These are phyloP conservation scores for Microplitis manilae DNA, from an alignment of 2,888 invertebrate genomes.

Conservation along the genomic window DNA sequence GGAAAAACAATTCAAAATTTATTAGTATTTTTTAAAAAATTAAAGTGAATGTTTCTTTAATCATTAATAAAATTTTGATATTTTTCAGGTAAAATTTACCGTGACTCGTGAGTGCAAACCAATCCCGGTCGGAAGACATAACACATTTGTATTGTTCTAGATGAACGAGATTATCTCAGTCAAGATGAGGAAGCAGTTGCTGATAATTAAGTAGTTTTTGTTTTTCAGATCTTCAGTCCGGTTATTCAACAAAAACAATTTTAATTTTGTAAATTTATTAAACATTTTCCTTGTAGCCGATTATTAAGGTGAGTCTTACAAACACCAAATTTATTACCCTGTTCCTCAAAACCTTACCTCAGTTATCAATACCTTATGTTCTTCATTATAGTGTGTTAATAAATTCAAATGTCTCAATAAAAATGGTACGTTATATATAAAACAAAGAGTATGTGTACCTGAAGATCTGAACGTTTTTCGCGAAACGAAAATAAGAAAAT, in stretches of 20 bases:
- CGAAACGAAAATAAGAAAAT: too few species aligned
- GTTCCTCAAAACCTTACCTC: conserved; percentile 38
- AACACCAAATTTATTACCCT: conserved; percentile 46
- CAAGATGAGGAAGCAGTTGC: conserved; percentile 4
- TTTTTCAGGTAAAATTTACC: conserved; percentile 8
- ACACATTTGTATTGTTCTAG: conserved; percentile 50
- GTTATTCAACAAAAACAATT: conserved; percentile 19
- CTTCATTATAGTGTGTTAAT: conserved; percentile 52
- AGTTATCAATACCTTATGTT: conserved; percentile 45
- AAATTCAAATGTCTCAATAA: conserved; percentile 58
- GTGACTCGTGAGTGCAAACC: conserved; percentile 24
- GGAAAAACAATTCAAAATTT: background rate
- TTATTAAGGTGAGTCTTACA: conserved; percentile 59
- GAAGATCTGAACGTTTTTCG: too few species aligned
- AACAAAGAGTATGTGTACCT: background rate
- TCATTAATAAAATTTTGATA: conserved; percentile 28
- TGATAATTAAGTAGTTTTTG: background rate
- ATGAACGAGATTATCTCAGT: conserved; percentile 4
- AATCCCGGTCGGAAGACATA: conserved; percentile 28
- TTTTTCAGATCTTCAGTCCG: conserved; percentile 47
- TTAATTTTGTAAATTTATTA: conserved; percentile 41
- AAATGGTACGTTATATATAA: conserved; percentile 50
- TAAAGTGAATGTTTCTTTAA: conserved; percentile 43
- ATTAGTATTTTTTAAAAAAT: conserved; percentile 10
- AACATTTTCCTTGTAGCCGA: conserved; percentile 50